Evolutionary conservation across 1,140 invertebrate species (phyloP).

Genomic region (Meteorus sp.): DNA sequence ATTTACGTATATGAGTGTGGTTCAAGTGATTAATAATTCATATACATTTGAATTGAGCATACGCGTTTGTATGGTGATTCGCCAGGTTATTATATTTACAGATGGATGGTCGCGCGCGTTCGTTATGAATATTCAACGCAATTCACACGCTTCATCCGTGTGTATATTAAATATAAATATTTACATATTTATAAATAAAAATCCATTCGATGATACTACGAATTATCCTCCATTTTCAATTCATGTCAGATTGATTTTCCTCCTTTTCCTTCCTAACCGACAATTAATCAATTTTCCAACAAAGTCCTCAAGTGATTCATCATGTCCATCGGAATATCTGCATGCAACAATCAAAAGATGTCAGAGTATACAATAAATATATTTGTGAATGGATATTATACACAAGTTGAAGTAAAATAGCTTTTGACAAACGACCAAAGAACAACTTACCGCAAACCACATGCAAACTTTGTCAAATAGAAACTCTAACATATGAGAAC

Average conservation of each 20-base stretch:
- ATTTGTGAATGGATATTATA: too few relatives aligned
- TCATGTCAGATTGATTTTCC: neutral
- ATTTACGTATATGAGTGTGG: too few relatives aligned
- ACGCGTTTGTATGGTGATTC: too few relatives aligned
- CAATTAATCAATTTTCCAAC: too few relatives aligned
- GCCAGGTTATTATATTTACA: neutral
- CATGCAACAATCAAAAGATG: too few relatives aligned
- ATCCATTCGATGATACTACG: neutral
- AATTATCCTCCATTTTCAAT: neutral
- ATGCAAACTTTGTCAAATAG: neutral
- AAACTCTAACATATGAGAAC: too few relatives aligned
- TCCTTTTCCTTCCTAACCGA: too few relatives aligned
- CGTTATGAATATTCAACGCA: constrained; percentile 50
- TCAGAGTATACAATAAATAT: too few relatives aligned
- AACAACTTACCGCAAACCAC: neutral
- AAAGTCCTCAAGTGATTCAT: too few relatives aligned
- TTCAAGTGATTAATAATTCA: constrained; percentile 51
- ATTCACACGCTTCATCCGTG: constrained; percentile 41
- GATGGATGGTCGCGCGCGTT: constrained; percentile 27
- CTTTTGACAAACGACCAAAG: neutral
- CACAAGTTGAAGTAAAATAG: neutral
- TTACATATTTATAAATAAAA: too few relatives aligned
- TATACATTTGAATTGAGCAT: constrained; percentile 26
- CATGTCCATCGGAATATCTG: too few relatives aligned
- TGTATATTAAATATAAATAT: too few relatives aligned